These are phyloP conservation scores for Zapornia atra DNA, from an alignment of 2,113 vertebrate genomes.

Conservation along the genomic window DNA sequence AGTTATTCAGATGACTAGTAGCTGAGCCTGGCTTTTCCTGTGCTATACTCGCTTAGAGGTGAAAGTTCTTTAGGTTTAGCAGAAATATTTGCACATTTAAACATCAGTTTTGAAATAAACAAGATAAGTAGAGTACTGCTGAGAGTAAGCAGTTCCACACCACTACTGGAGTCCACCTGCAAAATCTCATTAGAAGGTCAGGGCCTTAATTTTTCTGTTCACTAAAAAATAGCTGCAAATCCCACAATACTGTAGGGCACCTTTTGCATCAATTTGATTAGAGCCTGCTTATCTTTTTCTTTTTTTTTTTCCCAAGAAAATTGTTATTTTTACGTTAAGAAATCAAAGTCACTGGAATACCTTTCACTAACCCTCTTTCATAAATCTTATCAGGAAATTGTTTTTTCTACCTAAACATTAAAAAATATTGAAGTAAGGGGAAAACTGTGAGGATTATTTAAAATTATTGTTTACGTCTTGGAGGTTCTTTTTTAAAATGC, in stretches of 20 bases:
- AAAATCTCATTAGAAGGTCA: neutral
- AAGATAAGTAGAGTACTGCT: neutral
- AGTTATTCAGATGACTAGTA: neutral
- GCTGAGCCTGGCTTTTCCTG: neutral
- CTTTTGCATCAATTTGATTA: neutral
- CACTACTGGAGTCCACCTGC: neutral
- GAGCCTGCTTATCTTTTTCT: neutral
- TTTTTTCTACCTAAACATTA: neutral
- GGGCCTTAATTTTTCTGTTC: neutral
- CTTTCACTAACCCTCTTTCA: neutral
- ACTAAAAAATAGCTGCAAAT: neutral
- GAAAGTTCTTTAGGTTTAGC: neutral
- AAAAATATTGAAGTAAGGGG: neutral
- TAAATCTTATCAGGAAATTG: neutral
- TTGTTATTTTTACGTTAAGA: neutral
- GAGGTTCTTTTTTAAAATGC: neutral
- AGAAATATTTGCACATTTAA: neutral
- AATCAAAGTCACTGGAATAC: neutral
- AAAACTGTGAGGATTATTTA: neutral
- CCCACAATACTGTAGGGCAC: neutral
- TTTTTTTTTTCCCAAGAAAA: neutral
- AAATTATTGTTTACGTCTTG: neutral
- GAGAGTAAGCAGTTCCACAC: neutral
- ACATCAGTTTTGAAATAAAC: neutral
- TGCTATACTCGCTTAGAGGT: neutral